These are phyloP conservation scores for Beroe forskalii DNA, from an alignment of 37 sponge, comb jelly and placozoan species.

Conservation along the genomic window DNA sequence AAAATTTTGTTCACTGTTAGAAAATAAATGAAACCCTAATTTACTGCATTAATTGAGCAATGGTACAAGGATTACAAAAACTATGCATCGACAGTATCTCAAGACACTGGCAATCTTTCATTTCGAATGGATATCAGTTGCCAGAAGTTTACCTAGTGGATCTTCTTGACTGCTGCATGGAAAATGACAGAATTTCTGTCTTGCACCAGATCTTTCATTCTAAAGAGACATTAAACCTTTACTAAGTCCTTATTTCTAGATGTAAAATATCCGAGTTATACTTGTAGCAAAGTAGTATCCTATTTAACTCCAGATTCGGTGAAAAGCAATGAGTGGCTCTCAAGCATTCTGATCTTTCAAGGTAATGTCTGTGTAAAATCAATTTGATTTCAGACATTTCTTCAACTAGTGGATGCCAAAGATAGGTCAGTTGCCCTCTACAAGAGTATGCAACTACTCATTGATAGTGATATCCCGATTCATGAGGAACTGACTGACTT, in stretches of 20 bases:
- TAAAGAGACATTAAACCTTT: not conserved
- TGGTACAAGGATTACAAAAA: constrained; percentile 2
- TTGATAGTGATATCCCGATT: constrained; percentile 11
- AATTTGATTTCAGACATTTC: not conserved
- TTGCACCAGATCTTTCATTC: not conserved
- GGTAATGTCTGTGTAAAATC: too few relatives aligned
- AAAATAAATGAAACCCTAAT: too few relatives aligned
- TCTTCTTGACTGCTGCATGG: constrained; percentile 21
- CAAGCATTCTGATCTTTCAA: too few relatives aligned
- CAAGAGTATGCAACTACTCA: not conserved
- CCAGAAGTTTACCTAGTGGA: not conserved
- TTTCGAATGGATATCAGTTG: not conserved
- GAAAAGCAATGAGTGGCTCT: too few relatives aligned
- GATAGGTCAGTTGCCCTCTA: not conserved
- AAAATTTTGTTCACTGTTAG: too few relatives aligned
- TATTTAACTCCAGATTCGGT: too few relatives aligned
- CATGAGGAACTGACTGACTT: not conserved
- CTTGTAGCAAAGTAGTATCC: too few relatives aligned
- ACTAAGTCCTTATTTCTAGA: too few relatives aligned
- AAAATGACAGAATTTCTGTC: not conserved
- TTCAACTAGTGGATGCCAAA: constrained; percentile 2
- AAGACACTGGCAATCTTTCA: constrained; percentile 15
- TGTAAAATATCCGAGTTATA: too few relatives aligned
- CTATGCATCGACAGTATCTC: not conserved
- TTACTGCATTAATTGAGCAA: not conserved